A percentile compares a stretch with the other conserved stretches of the same genome.
Conservation (phyloP, 2,797 vertebrate species). For the Sarcoramphus papa region DNA sequence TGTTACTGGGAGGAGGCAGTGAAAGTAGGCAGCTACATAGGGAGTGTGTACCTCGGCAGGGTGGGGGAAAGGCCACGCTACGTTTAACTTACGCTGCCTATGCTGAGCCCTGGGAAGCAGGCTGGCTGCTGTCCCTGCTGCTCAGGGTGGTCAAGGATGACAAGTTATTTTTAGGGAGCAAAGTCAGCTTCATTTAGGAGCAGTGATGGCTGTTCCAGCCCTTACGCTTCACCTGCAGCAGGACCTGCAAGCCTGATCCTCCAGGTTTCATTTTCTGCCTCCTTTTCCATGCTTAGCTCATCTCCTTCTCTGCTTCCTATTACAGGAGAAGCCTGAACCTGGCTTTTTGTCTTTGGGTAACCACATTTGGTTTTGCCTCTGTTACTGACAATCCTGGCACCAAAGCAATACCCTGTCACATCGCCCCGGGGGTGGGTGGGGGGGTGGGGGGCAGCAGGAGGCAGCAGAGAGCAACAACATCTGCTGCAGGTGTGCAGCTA, state of each 20-base stretch:
- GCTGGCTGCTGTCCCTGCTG: neutral
- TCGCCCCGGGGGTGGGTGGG: accelerated
- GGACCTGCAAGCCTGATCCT: neutral
- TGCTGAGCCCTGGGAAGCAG: neutral
- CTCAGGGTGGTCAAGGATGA: neutral
- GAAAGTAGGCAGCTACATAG: neutral
- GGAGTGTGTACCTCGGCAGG: accelerated
- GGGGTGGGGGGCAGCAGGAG: neutral
- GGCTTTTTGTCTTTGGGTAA: neutral
- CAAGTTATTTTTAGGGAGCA: neutral
- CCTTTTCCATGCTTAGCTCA: neutral
- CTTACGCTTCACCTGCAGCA: neutral
- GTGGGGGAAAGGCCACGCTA: accelerated
- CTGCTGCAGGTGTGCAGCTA: neutral
- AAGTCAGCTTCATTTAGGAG: neutral
- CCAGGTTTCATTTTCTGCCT: neutral
- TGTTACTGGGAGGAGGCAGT: neutral
- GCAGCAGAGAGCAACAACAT: neutral
- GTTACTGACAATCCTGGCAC: neutral
- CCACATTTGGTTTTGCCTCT: neutral
- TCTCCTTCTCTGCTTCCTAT: neutral
- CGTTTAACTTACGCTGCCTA: neutral
- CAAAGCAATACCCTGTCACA: neutral
- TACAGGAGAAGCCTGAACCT: neutral
- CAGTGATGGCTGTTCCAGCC: neutral